Evolutionary conservation across 1,140 invertebrate species (phyloP), one percentile per base, ranked within the genome.

Genomic region (Eumaeus atala): DNA sequence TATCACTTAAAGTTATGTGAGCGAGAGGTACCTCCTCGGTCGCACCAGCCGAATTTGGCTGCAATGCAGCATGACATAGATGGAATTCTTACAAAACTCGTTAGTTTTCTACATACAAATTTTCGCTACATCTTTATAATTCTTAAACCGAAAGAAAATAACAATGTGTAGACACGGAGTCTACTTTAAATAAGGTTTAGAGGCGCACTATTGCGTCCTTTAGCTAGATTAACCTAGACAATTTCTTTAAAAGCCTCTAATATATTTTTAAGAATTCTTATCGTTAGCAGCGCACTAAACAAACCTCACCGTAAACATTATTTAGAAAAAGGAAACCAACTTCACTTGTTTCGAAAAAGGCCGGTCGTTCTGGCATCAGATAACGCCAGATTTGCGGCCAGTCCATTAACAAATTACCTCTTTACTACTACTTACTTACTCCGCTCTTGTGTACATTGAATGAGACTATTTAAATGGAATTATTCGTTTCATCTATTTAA

Each of bases 371-470:
- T 61, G 67, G 70, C 69, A 83, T 83, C 77, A 75, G 83, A 86
- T 86, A 84, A 72, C 67, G 54, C 55, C 67, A 77, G 74, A 83
- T 83, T 84, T 82, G 77, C 74, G 72, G 67, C 66, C 64, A 63
- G 61, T 65, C 77, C 80, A 83, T 84, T 83, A 75, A 82, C 80
- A 82, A 84, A 86, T 86, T 77, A 78, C 74, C 67, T 65, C 68
- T 75, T 55, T 52, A 42, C 16, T n/a, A n/a, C n/a, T n/a, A n/a
- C n/a, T n/a, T n/a, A n/a, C n/a, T n/a, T n/a, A n/a, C n/a, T n/a
- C n/a, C 9, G 16, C 40, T 16, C 14, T 44, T 44, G 40, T 44
- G 14, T 40, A 44, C 40, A 16, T 44, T 44, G 40, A 44, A 14
- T 40, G 21, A 28, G 21, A 40, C 40, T 17, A 17, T 44, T 44